Evolutionary conservation across 2,888 invertebrate genomes (phyloP), one percentile per base, ranked within the genome.

Genomic region (Tiliacea citrago): DNA sequence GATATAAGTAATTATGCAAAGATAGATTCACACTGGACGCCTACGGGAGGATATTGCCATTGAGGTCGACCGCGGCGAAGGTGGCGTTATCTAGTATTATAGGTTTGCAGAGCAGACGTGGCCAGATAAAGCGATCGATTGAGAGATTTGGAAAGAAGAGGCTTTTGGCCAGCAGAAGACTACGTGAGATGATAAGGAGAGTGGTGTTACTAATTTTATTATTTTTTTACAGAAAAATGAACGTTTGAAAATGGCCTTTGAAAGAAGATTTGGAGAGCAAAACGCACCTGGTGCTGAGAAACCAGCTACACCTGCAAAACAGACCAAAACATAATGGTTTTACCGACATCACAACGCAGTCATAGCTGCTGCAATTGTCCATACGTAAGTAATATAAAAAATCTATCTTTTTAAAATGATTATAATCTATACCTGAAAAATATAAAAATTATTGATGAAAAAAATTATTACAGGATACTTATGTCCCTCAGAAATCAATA

Each of bases 341-440:
- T 45, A 63, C 80, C 79, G 6, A 24, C 39, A 55, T 42, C 49
- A 51, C 16, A 13, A 51, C n/a, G 13, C 42, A 73, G 10, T 71
- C 71, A 67, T 63, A 57, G 42, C 29, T 39, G 73, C 69, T 83
- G 76, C 57, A 63, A 72, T 51, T 82, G 83, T 53, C 39, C 58
- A 53, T 63, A 35, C 47, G 82, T 83, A 35, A 75, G 75, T 71
- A 13, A 45, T 67, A 49, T 13, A n/a, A 58, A 12, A 42, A 29
- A 18, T 18, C 1, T 69, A 10, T 29, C 3, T 45, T 68, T n/a
- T n/a, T 13, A 18, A 24, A 53, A 24, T 24, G 2, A 35, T 35
- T 10, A 49, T 24, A n/a, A 35, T 29, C 1, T 29, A 55, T 53
- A n/a, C 29, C 16, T 10, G 35, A 24, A 45, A 39, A 73, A 49